Evolutionary conservation across 1,140 invertebrate genomes (phyloP), one percentile per base, ranked within the genome.

Genomic region (Spodoptera frugiperda): DNA sequence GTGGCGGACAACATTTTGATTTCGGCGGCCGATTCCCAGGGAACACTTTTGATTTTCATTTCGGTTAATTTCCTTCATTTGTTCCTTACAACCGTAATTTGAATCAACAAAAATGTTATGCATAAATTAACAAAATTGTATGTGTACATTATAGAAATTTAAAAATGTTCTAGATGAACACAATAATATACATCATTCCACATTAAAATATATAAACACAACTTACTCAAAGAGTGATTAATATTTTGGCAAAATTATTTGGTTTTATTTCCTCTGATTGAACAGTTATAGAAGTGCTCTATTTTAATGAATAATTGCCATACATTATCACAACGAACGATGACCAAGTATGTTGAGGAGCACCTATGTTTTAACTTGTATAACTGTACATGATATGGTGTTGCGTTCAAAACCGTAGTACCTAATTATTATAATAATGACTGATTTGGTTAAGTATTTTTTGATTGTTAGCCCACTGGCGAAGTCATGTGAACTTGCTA

Each of bases 41-140:
- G 19, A 82, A 94, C 17, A 95, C 95, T 61, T 97, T 96, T 84
- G 94, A 94, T 68, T 97, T 96, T 90, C 96, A 97, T 83, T 97
- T 96, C 89, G 94, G 95, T 85, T 96, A 96, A 95, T 74, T 30
- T 70, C 49, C 46, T 53, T 71, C n/a, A 57, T 39, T 71, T 59
- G 54, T 61, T 72, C 49, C 15, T 51, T 39, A 72, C 53, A 68
- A 49, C 21, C 15, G 25, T 21, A 54, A 46, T 70, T 71, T 71
- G 15, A 30, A 71, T 71, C 68, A 55, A 71, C 53, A 44, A 70
- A 55, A 70, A 25, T 72, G 68, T 72, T 72, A 72, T 72, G 51
- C 51, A 72, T 72, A 74, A 74, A 74, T 74, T 61, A 74, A 63
- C 44, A 63, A 63, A 59, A 61, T 61, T 10, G 46, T 61, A 33